Percentiles rank a stretch among this genome's conserved stretches.
phyloP scores from a whole-genome alignment of 2,888 invertebrate species.

The Caenorhabditis wallacei region DNA sequence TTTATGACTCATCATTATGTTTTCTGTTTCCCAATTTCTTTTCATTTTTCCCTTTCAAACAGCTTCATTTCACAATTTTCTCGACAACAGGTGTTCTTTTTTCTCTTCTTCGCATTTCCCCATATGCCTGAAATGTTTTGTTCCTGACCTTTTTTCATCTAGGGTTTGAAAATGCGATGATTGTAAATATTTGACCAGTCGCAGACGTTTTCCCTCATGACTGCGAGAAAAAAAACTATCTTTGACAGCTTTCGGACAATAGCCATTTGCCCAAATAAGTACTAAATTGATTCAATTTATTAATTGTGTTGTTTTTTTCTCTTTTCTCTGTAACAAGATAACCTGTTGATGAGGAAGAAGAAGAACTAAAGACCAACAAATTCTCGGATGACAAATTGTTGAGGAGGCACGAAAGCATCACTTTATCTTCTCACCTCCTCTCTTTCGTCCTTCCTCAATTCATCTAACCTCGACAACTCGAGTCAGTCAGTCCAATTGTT shows the following conservation, averaged over 20 bases:
- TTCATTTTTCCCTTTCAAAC: slow-evolving; percentile 1
- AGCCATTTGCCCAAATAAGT: slow-evolving; percentile 36
- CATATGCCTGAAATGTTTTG: slow-evolving; percentile 30
- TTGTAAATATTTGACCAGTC: slow-evolving; percentile 62
- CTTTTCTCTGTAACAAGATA: slow-evolving; percentile 5
- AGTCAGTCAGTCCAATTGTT: slow-evolving; percentile 62
- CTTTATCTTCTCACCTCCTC: slow-evolving; percentile 57
- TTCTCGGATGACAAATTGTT: slow-evolving; percentile 50
- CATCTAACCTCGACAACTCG: slow-evolving; percentile 51
- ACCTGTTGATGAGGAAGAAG: slow-evolving; percentile 26
- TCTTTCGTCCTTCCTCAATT: slow-evolving; percentile 20
- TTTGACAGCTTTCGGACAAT: slow-evolving; percentile 49
- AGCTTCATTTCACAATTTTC: slow-evolving; percentile 39
- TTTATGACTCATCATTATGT: slow-evolving; percentile 51
- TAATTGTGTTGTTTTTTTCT: not conserved
- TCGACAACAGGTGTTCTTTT: slow-evolving; percentile 46
- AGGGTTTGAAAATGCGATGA: slow-evolving; percentile 25
- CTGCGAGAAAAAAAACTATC: slow-evolving; percentile 56
- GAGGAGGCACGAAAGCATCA: slow-evolving; percentile 36
- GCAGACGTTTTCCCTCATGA: slow-evolving; percentile 55
- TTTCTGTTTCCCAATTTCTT: slow-evolving; percentile 10
- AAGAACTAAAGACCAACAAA: slow-evolving; percentile 19
- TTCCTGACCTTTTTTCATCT: slow-evolving; percentile 49
- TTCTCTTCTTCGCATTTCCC: slow-evolving; percentile 1
- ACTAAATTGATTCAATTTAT: slow-evolving; percentile 2